A percentile compares a stretch with the other conserved stretches of the same genome.
Conservation (phyloP, 1,140 invertebrate species). For the Micrasema longulum region DNA sequence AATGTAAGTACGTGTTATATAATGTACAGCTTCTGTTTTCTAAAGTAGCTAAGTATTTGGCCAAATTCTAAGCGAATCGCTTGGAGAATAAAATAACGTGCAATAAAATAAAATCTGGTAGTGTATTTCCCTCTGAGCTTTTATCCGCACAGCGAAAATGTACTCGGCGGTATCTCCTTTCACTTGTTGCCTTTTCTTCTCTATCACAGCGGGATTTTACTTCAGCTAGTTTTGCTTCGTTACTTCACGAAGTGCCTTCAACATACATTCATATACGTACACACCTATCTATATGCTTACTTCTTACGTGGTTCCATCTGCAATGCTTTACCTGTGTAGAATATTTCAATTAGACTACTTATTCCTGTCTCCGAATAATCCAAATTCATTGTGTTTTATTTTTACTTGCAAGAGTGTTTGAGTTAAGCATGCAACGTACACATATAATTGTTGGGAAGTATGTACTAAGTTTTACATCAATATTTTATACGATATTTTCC, state of each 20-base stretch:
- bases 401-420: too few relatives aligned
- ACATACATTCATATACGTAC: slow-evolving; percentile 4
- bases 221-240: slow-evolving; percentile 14
- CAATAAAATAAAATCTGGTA: slow-evolving; percentile 15
- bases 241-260: slow-evolving; percentile 7
- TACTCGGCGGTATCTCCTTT: slow-evolving; percentile 26
- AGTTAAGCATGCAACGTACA: too few relatives aligned
- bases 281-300: too few relatives aligned
- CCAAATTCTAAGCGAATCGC: slow-evolving; percentile 11
- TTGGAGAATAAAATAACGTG: neutral
- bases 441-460: too few relatives aligned
- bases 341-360: too few relatives aligned
- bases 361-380: too few relatives aligned
- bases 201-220: slow-evolving; percentile 1
- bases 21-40: neutral
- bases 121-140: neutral
- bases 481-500: too few relatives aligned
- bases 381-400: too few relatives aligned
- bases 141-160: slow-evolving; percentile 8
- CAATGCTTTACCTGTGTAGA: too few relatives aligned
- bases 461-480: too few relatives aligned
- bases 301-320: neutral
- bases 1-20: too few relatives aligned
- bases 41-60: neutral
- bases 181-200: slow-evolving; percentile 24